Base-by-base conservation (phyloP, 2,113 vertebrate genomes). In the Chamaetylas fuelleborni region DNA sequence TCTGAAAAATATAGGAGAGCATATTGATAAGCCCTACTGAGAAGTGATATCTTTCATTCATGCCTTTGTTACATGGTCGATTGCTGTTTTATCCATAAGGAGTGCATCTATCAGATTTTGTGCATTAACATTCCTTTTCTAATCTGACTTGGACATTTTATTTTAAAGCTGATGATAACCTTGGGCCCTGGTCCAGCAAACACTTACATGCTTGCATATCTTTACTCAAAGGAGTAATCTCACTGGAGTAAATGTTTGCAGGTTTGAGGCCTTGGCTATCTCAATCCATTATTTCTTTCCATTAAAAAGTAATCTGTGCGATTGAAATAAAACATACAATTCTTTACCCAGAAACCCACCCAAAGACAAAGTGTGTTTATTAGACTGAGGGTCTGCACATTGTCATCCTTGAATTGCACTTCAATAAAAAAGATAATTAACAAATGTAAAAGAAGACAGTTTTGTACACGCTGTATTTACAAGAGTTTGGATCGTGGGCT, bases 51-150 rank as follows among this genome's bases (percentile, higher is more conserved):
- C 70, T 87, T 92, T 91, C 92, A 72, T 81, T 95, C 90, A 81
- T 85, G 88, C 58, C 78, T 92, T 89, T 5, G 2, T 95, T 93
- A 85, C 24, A 6, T 2, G n/a, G 65, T 71, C 0, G 0, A 73
- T 88, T 80, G 69, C 85, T 42, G 58, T 64, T 94, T 72, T 87
- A 53, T 76, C 54, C 58, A 5, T 60, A 53, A 93, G 77, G 79
- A 91, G 48, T 51, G 62, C 77, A 86, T 88, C 93, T 71, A 89
- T 96, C 88, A 82, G 86, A 95, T 94, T 92, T 80, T 92, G 93
- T 95, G 94, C 91, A 94, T 96, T 96, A 97, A 95, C 92, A 96
- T 95, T 95, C 93, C 88, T 96, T 93, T 76, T 91, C 66, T 93
- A 95, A 96, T 94, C 94, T 94, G 28, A 14, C 77, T 69, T 28